Evolutionary conservation across 1,140 invertebrate genomes (phyloP), one percentile per base, ranked within the genome.

Genomic region (Anadara kagoshimensis): DNA sequence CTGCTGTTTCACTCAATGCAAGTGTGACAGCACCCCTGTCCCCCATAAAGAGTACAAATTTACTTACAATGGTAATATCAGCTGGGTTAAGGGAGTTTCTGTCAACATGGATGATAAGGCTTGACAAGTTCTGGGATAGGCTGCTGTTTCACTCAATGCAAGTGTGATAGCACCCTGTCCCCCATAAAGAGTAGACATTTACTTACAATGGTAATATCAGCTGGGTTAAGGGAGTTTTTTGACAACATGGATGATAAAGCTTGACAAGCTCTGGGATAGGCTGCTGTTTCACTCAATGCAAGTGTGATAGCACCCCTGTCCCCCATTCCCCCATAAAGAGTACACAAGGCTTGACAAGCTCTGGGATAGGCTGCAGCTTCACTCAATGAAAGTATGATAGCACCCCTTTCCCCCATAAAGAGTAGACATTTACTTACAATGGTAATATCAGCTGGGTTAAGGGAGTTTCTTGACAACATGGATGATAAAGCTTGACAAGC

Each of bases 301-400:
- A 99, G 94, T 41, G 95, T 96, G 66, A 99, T 98, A 0, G 97
- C 96, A 1, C 97, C 99, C 7, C 98, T 95, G 90, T 99, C 97
- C 83, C n/a, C n/a, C n/a, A n/a, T n/a, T n/a, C n/a, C n/a, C n/a
- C n/a, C n/a, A n/a, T n/a, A n/a, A n/a, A n/a, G n/a, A n/a, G n/a
- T 96, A 95, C 69, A 99, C 89, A 98, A 99, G 1, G 97, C 97
- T 84, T 96, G 95, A 86, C 95, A 96, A 0, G 96, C 96, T 85
- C 94, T 92, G 1, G 97, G 96, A 91, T 97, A 96, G 10, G 93
- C 92, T n/a, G 87, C 94, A 36, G 96, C 96, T 53, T 96, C 95
- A 89, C 96, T 98, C 53, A 99, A 88, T 3, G 97, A 95, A 92
- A 99, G 94, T 41, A 95, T 96, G n/a, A n/a, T n/a, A n/a, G n/a